phyloP scores from a whole-genome alignment of 2,888 invertebrate genomes.

The Aplocera efformata region DNA sequence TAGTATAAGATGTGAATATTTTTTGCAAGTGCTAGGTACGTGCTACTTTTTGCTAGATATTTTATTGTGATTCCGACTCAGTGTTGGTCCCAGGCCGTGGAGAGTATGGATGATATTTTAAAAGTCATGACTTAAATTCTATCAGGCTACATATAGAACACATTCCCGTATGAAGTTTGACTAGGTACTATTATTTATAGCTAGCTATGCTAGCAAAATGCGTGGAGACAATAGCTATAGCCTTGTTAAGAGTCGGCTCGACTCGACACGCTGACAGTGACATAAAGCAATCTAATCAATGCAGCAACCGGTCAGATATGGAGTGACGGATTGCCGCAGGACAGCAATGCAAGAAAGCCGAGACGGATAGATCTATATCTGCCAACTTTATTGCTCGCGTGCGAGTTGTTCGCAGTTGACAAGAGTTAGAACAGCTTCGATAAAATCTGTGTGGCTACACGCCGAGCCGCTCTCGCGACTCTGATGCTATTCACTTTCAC shows the following conservation, averaged over 20 bases:
- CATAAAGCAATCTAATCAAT: conserved; percentile 60
- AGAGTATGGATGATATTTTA: conserved; percentile 7
- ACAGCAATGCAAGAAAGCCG: conserved; percentile 44
- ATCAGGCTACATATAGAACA: conserved; percentile 38
- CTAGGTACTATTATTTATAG: conserved; percentile 41
- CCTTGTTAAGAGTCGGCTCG: conserved; percentile 50
- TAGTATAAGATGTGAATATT: conserved; percentile 27
- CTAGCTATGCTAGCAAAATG: conserved; percentile 30
- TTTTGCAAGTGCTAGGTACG: conserved; percentile 22
- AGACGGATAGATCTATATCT: conserved; percentile 48
- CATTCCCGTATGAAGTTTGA: conserved; percentile 41
- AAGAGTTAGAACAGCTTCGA: conserved; percentile 45
- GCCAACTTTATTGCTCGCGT: conserved; percentile 47
- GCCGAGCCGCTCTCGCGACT: conserved; percentile 39
- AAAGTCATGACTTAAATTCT: conserved; percentile 11
- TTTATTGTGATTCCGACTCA: conserved; percentile 12
- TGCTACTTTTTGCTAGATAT: conserved; percentile 17
- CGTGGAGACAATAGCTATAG: conserved; percentile 49
- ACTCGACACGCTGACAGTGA: conserved; percentile 44
- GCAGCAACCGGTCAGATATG: conserved; percentile 45
- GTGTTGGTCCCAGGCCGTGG: conserved; percentile 3
- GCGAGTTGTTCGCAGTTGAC: conserved; percentile 49
- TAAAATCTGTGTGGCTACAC: conserved; percentile 46
- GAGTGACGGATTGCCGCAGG: conserved; percentile 47
- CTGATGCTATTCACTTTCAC: conserved; percentile 54